Percentiles rank a stretch among this genome's conserved stretches.
Evolutionary conservation across 2,113 vertebrate species (phyloP).

Genomic region (Myodes glareolus): DNA sequence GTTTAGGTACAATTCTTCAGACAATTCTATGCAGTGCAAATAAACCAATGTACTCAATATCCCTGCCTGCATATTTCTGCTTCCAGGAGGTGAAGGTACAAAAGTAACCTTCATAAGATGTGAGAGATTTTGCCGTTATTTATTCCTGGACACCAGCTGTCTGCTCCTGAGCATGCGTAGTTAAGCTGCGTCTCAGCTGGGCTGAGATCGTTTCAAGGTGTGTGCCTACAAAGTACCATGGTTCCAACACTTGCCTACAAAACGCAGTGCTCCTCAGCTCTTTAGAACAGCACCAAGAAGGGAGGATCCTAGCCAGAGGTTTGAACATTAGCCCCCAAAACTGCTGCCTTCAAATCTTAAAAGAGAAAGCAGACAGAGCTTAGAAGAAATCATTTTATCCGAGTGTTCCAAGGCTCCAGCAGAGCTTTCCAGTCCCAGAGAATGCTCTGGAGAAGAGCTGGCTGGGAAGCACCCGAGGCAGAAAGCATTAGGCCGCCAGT

Average conservation of each 20-base stretch:
- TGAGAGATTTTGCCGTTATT: neutral
- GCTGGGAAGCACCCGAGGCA: neutral
- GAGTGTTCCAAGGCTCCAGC: neutral
- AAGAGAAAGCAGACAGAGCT: neutral
- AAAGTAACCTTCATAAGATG: conserved; percentile 27
- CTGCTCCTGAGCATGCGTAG: neutral
- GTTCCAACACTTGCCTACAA: neutral
- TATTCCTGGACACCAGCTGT: conserved; percentile 10
- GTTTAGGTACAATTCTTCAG: conserved; percentile 57
- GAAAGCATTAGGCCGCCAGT: neutral
- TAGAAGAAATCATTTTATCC: neutral
- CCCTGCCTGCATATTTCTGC: conserved; percentile 40
- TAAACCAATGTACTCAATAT: conserved; percentile 42
- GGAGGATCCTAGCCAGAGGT: neutral
- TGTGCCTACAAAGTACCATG: neutral
- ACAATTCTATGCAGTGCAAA: conserved; percentile 52
- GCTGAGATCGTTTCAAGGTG: conserved; percentile 2
- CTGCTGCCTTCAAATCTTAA: conserved; percentile 2
- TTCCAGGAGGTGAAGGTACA: neutral
- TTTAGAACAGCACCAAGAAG: neutral
- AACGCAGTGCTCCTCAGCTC: neutral
- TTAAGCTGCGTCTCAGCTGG: neutral
- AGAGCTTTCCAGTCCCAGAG: neutral
- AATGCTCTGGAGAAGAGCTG: neutral
- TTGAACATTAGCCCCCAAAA: neutral